Conservation (phyloP, 2,888 invertebrate genomes). For the Conomelus anceps region DNA sequence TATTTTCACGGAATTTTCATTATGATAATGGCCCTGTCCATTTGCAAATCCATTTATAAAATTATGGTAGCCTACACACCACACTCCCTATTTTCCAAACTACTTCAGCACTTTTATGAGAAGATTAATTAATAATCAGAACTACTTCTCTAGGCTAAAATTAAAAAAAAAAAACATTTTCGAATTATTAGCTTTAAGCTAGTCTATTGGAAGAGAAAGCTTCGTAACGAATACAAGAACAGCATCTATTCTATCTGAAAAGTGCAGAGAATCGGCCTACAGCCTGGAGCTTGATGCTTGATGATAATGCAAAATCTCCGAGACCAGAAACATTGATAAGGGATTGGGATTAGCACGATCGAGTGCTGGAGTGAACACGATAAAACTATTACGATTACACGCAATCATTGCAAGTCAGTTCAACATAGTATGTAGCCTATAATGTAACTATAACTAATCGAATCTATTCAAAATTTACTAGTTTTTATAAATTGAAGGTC, state of each 20-base stretch:
- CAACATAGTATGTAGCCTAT: too few relatives aligned
- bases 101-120: too few relatives aligned
- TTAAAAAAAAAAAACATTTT: too few relatives aligned
- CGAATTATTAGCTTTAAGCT: not conserved
- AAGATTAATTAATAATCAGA: too few relatives aligned
- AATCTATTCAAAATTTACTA: not conserved
- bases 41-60: too few relatives aligned
- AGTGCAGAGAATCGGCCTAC: not conserved
- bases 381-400: not conserved
- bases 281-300: not conserved
- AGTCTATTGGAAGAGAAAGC: not conserved
- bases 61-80: too few relatives aligned
- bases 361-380: not conserved
- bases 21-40: too few relatives aligned
- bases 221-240: not conserved
- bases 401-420: too few relatives aligned
- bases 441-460: not conserved
- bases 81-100: too few relatives aligned
- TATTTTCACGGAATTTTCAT: too few relatives aligned
- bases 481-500: not conserved
- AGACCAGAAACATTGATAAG: not conserved
- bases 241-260: not conserved
- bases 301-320: not conserved
- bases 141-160: too few relatives aligned
- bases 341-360: not conserved